Percentiles rank a stretch among this genome's conserved stretches.
phyloP scores from a whole-genome alignment of 1,140 invertebrate genomes.

The Calephelis virginiensis region DNA sequence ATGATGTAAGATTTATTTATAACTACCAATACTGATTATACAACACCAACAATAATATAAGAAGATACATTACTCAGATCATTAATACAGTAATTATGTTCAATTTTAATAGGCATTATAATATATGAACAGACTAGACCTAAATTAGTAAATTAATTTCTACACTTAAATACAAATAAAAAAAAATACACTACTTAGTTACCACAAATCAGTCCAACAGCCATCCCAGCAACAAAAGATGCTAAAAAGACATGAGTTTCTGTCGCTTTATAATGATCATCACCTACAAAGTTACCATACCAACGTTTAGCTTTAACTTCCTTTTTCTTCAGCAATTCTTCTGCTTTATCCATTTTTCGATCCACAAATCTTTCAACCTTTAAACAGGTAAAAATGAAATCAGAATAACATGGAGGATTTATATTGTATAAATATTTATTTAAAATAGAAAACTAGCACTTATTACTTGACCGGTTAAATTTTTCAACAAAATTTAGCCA shows the following conservation, averaged over 20 bases:
- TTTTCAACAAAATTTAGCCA: conserved; percentile 36
- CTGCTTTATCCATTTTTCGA: conserved; percentile 87
- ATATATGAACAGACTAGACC: conserved; percentile 9
- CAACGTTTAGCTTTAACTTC: conserved; percentile 83
- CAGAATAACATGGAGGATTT: conserved; percentile 10
- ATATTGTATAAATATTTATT: not conserved
- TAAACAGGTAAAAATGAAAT: conserved; percentile 53
- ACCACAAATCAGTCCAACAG: conserved; percentile 81
- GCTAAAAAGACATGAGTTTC: conserved; percentile 87
- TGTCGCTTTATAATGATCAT: conserved; percentile 81
- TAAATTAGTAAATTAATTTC: conserved; percentile 21
- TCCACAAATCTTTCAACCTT: conserved; percentile 88
- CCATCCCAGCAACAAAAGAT: conserved; percentile 86
- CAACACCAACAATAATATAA: not conserved
- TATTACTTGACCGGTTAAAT: conserved; percentile 36
- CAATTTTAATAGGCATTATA: conserved; percentile 5
- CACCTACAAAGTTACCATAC: conserved; percentile 83
- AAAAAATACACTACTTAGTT: conserved; percentile 44
- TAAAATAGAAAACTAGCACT: conserved; percentile 13
- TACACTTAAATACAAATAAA: conserved; percentile 18
- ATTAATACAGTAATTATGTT: not conserved
- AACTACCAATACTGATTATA: conserved; percentile 13
- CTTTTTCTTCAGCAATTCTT: conserved; percentile 83
- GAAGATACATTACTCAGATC: not conserved
- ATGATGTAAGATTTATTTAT: conserved; percentile 6